These are phyloP conservation scores for Anoncus sp. DNA, from an alignment of 2,888 invertebrate species.

Conservation along the genomic window DNA sequence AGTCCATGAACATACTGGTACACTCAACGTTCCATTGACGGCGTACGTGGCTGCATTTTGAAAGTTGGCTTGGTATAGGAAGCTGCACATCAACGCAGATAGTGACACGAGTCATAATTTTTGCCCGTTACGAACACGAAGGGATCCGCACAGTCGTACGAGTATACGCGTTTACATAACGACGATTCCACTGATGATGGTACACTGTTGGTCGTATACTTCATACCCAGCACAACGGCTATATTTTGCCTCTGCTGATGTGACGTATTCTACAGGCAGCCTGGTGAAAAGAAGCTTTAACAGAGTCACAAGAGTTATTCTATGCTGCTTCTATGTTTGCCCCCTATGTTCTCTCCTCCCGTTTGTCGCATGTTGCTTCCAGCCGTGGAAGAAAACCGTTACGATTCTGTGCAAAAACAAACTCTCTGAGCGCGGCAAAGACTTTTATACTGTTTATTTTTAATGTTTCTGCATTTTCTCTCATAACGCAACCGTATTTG, in stretches of 20 bases:
- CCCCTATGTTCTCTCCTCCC: slow-evolving; percentile 3
- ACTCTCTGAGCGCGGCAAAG: neutral
- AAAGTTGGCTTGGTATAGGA: neutral
- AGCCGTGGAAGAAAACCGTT: slow-evolving; percentile 19
- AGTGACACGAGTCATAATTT: slow-evolving; percentile 21
- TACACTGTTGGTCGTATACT: too few relatives aligned
- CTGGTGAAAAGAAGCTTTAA: slow-evolving; percentile 23
- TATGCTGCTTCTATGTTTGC: neutral
- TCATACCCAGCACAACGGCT: neutral
- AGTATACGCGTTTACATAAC: neutral
- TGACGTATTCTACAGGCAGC: slow-evolving; percentile 15
- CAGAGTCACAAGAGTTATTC: neutral
- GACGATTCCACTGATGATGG: slow-evolving; percentile 5
- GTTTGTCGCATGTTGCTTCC: neutral
- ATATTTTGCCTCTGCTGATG: slow-evolving; percentile 1
- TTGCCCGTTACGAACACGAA: neutral
- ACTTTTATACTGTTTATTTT: slow-evolving; percentile 28
- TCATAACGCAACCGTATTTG: slow-evolving; percentile 4
- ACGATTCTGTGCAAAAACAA: neutral
- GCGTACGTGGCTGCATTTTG: slow-evolving; percentile 1
- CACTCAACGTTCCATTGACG: slow-evolving; percentile 8
- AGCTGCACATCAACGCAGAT: neutral
- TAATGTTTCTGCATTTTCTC: slow-evolving; percentile 14
- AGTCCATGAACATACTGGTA: neutral
- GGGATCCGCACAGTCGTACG: neutral